Conservation (phyloP, 2,113 vertebrate genomes). For the Oryzias curvinotus region DNA sequence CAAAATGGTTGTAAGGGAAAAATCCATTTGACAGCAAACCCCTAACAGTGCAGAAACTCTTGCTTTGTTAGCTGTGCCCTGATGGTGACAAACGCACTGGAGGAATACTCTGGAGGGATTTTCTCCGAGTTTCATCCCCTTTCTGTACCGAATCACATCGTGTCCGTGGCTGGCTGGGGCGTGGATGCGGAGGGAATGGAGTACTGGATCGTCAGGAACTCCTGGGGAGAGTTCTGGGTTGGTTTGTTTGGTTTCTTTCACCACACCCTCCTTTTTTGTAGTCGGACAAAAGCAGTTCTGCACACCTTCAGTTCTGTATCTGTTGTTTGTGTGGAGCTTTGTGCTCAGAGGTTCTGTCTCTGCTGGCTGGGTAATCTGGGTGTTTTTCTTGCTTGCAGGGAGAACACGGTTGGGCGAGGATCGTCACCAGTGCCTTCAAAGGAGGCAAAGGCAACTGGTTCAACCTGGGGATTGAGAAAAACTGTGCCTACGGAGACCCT, state of each 20-base stretch:
- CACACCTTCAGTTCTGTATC: too few relatives aligned
- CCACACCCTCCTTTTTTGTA: neutral
- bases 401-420: constrained; percentile 90
- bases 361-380: constrained; percentile 27
- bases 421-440: constrained; percentile 91
- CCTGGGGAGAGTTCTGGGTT: constrained; percentile 98
- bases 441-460: constrained; percentile 84
- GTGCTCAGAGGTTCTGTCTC: neutral
- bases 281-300: too few relatives aligned
- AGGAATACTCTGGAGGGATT: constrained; percentile 85
- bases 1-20: too few relatives aligned
- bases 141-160: constrained; percentile 85
- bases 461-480: constrained; percentile 89
- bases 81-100: constrained; percentile 88
- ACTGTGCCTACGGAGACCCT: constrained; percentile 87
- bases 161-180: constrained; percentile 93
- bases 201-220: constrained; percentile 95
- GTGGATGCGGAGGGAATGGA: constrained; percentile 79
- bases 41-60: neutral
- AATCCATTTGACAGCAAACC: too few relatives aligned
- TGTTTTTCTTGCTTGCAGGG: constrained; percentile 77
- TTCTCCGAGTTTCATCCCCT: constrained; percentile 81
- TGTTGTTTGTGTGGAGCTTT: neutral
- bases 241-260: constrained; percentile 46
- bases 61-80: constrained; percentile 85